Conservation (phyloP, 2,888 invertebrate genomes). For the Drosophila mimica region DNA sequence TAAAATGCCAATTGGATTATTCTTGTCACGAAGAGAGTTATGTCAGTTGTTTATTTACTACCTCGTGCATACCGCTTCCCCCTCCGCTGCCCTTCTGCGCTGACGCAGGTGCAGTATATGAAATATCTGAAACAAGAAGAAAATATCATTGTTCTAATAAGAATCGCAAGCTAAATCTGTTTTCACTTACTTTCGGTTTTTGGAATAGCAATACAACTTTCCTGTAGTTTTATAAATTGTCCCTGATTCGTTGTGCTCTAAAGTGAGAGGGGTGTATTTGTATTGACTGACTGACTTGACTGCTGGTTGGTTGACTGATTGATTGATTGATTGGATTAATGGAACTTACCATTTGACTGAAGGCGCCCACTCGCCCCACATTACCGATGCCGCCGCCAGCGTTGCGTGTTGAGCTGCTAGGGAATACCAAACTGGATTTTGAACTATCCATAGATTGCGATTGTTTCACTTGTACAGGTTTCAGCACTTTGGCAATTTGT, state of each 20-base stretch:
- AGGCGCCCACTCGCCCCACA: slow-evolving; percentile 76
- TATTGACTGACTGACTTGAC: neutral
- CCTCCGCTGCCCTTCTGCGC: slow-evolving; percentile 64
- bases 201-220: slow-evolving; percentile 77
- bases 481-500: slow-evolving; percentile 82
- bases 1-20: neutral
- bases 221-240: slow-evolving; percentile 82
- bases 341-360: slow-evolving; percentile 78
- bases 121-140: slow-evolving; percentile 67
- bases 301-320: neutral
- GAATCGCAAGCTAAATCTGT: neutral
- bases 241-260: slow-evolving; percentile 82
- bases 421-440: slow-evolving; percentile 58
- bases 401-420: slow-evolving; percentile 61
- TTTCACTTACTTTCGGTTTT: slow-evolving; percentile 81
- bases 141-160: slow-evolving; percentile 1
- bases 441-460: slow-evolving; percentile 67
- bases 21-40: neutral
- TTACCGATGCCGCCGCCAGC: slow-evolving; percentile 59
- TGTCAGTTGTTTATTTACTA: slow-evolving; percentile 50
- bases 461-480: slow-evolving; percentile 81
- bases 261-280: slow-evolving; percentile 2
- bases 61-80: slow-evolving; percentile 51
- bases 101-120: slow-evolving; percentile 79
- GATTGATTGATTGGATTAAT: neutral